Base-by-base conservation (phyloP, 2,113 vertebrate genomes). In the Heteronetta atricapilla region DNA sequence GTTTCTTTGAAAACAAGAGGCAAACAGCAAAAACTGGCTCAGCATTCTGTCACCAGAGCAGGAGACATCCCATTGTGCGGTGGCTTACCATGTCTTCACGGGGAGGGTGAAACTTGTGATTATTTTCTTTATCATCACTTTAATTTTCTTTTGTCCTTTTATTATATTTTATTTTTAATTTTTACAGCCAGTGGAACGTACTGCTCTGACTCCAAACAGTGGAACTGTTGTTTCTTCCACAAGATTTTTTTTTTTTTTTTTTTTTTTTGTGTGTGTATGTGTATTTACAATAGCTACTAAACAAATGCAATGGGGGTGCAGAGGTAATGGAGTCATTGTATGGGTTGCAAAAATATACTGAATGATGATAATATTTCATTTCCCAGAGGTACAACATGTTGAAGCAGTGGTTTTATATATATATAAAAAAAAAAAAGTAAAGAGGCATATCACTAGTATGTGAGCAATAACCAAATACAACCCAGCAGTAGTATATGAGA, bases 1-100 rank as follows among this genome's bases (percentile, higher is more conserved):
- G 96, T 97, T 97, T 96, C 94, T 97, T 95, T 96, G 95, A 89
- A 97, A 96, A 91, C 29, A 82, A 96, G 87, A 97, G 90, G 94
- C 87, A 96, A 97, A 95, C 68, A 82, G 48, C 88, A 89, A 87
- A 88, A 96, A 96, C 95, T 91, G 70, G 86, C 93, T 92, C 88
- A 93, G 91, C 86, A 69, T 56, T 95, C 95, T 94, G 86, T 81
- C 22, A 75, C 75, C 6, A 6, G 91, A 69, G 62, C 79, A 67
- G 17, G 74, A 95, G 93, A 74, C 90, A 89, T 95, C 96, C 90
- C 48, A 76, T 96, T 89, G 93, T 96, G 87, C 78, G 62, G 85
- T 92, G 97, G 68, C 93, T 93, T 80, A 88, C 76, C 4, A 9
- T 3, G 31, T 84, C 86, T 89, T 94, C 38, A 5, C 69, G 64